Base-by-base conservation (phyloP, 2,888 invertebrate genomes). In the Quadroppia sp. region DNA sequence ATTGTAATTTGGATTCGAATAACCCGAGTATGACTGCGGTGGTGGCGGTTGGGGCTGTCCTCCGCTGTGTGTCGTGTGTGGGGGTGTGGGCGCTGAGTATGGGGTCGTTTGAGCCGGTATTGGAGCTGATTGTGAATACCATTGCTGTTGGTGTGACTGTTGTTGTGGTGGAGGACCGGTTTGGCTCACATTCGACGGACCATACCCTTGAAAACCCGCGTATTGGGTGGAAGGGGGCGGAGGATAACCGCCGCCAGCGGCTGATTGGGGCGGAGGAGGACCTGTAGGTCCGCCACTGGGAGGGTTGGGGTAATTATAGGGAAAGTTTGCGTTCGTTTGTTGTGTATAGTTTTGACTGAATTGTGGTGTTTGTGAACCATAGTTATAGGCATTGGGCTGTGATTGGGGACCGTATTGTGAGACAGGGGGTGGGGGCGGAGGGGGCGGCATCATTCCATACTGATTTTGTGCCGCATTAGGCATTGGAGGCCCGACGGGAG, bases 251-350 rank as follows among this genome's bases (percentile, higher is more conserved):
- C 25, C 36, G 25, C 17, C 40, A 23, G 73, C 59, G 6, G 32
- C 61, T 7, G 73, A 48, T 32, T 69, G 74, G 15, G 73, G 74
- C 40, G 75, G 75, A 15, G 56, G 73, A 30, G 74, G 75, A 20
- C 71, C 50, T n/a, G 75, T 67, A 36, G 59, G 71, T 13, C 48
- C 67, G 13, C 20, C 30, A 15, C n/a, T 11, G 13, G 32, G 20
- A 53, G 70, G 17, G 32, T 28, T 72, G n/a, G 45, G 45, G 25
- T 50, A 56, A 28, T 56, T 71, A n/a, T 42, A 56, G 2, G 40
- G 72, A 30, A 53, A 56, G 17, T 32, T 30, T n/a, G 53, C 23
- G 20, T 36, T 40, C 17, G 72, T 17, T 71, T 40, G 48, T 53
- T 71, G 72, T 1, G 36, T 7, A 40, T 56, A 56, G 59, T 71